Percentiles rank a stretch among this genome's conserved stretches.
phyloP scores from a whole-genome alignment of 2,797 vertebrate genomes.

The Prunella strophiata region DNA sequence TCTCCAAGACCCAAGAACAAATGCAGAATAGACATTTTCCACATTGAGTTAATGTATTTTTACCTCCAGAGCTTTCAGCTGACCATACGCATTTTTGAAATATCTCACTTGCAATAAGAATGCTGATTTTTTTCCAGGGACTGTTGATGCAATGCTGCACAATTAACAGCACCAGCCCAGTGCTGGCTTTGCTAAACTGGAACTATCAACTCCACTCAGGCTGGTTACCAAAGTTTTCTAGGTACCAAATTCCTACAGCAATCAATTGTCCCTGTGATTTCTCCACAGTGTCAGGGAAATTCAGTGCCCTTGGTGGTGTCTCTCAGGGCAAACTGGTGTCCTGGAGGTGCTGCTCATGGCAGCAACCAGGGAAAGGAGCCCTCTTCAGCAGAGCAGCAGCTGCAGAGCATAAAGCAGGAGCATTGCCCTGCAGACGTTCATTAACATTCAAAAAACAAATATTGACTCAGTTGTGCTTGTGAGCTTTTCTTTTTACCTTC shows the following conservation, averaged over 20 bases:
- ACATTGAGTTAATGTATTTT: not conserved
- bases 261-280: not conserved
- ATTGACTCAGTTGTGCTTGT: conserved; percentile 1
- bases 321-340: not conserved
- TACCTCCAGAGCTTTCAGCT: not conserved
- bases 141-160: not conserved
- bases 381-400: not conserved
- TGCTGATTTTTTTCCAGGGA: not conserved
- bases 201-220: not conserved
- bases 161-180: not conserved
- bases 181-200: not conserved
- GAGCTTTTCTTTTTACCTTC: conserved; percentile 42
- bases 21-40: not conserved
- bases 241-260: not conserved
- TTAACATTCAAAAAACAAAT: conserved; percentile 43
- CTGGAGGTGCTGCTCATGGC: not conserved
- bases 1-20: not conserved
- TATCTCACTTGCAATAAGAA: not conserved
- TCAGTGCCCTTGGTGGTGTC: fast-evolving
- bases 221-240: not conserved
- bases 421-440: not conserved
- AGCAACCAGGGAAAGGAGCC: not conserved
- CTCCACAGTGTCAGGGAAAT: not conserved
- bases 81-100: not conserved
- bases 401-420: not conserved